Evolutionary conservation across 2,888 invertebrate species (phyloP).

Genomic region (Criorhina ranunculi): DNA sequence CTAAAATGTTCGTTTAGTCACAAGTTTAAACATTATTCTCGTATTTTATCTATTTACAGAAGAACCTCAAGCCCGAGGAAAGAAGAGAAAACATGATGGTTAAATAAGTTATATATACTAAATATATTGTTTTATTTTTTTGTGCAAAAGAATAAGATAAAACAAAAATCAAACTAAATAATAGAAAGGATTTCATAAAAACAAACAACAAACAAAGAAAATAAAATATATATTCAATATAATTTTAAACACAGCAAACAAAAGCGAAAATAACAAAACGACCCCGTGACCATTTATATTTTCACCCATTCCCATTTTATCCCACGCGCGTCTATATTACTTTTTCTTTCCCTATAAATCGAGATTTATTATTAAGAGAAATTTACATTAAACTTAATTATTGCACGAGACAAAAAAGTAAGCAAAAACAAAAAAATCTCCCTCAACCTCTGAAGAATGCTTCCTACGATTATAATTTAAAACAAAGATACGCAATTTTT

Average conservation of each 20-base stretch:
- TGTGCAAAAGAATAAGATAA: conserved; percentile 44
- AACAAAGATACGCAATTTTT: conserved; percentile 9
- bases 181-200: conserved; percentile 73
- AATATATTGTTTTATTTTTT: conserved; percentile 68
- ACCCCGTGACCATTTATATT: conserved; percentile 45
- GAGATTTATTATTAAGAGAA: conserved; percentile 68
- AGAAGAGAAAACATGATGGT: conserved; percentile 90
- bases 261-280: conserved; percentile 29
- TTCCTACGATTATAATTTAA: conserved; percentile 30
- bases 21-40: neutral
- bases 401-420: conserved; percentile 9
- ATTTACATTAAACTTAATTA: conserved; percentile 34
- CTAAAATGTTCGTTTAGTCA: too few relatives aligned
- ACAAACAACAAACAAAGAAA: conserved; percentile 47
- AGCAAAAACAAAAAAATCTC: neutral
- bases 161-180: conserved; percentile 68
- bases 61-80: conserved; percentile 87
- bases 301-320: conserved; percentile 25
- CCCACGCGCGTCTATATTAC: conserved; percentile 47
- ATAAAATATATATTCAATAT: conserved; percentile 69
- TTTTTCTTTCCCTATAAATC: conserved; percentile 40
- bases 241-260: conserved; percentile 65
- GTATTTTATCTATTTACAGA: conserved; percentile 79
- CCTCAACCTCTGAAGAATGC: conserved; percentile 36
- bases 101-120: conserved; percentile 78